Percentiles rank a stretch among this genome's conserved stretches.
These are phyloP conservation scores for Parasteatoda tepidariorum DNA, from an alignment of 1,140 invertebrate species.

Conservation along the genomic window DNA sequence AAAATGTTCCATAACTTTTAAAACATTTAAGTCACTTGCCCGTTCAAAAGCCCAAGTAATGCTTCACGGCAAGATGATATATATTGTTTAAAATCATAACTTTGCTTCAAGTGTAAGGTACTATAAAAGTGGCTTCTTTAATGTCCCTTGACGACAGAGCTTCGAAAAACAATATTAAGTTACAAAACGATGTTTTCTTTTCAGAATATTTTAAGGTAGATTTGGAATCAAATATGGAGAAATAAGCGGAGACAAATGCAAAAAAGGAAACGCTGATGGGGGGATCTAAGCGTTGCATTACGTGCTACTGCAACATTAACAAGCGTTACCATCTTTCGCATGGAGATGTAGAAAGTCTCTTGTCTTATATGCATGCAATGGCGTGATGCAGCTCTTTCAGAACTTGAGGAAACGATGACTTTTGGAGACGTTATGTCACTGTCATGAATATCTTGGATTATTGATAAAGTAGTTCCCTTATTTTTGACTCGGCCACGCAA, in stretches of 20 bases:
- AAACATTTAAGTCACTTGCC: too few species aligned
- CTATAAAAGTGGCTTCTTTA: too few species aligned
- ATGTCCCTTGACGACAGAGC: too few species aligned
- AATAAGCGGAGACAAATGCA: not conserved
- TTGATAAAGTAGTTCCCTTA: slow-evolving; percentile 13
- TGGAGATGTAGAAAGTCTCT: not conserved
- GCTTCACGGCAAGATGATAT: too few species aligned
- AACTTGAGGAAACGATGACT: slow-evolving; percentile 9
- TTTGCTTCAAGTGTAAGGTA: too few species aligned
- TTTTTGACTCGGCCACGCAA: too few species aligned
- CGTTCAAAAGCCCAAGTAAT: too few species aligned
- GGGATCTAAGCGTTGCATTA: slow-evolving; percentile 33
- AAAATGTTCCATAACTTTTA: too few species aligned
- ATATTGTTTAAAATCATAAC: too few species aligned
- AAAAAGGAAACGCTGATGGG: not conserved
- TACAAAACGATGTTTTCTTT: too few species aligned
- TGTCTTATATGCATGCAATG: slow-evolving; percentile 21
- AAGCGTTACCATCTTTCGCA: not conserved
- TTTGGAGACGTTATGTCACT: slow-evolving; percentile 36
- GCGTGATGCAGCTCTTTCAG: slow-evolving; percentile 16
- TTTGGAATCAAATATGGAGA: not conserved
- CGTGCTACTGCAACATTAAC: slow-evolving; percentile 38
- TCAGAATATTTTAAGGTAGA: too few species aligned
- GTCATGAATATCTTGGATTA: slow-evolving; percentile 41
- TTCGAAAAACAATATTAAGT: too few species aligned